phyloP scores from a whole-genome alignment of 2,797 vertebrate genomes.

The Sylvilagus floridanus region DNA sequence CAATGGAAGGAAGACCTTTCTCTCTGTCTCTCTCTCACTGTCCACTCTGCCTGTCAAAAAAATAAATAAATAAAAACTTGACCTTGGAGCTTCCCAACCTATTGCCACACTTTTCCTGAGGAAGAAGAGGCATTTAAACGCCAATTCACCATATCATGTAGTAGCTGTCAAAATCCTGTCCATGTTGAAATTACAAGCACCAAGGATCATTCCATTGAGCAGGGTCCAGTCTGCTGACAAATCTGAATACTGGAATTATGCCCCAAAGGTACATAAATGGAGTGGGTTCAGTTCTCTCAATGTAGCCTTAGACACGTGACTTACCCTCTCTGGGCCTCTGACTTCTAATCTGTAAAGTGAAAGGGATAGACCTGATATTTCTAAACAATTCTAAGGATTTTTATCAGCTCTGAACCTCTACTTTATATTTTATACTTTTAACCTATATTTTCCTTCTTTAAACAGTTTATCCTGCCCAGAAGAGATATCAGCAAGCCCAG shows the following conservation, averaged over 20 bases:
- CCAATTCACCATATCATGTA: not conserved
- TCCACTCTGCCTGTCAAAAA: no score
- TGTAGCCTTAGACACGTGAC: not conserved
- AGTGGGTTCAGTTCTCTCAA: not conserved
- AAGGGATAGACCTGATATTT: not conserved
- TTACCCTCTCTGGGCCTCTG: not conserved
- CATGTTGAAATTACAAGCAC: slow-evolving; percentile 4
- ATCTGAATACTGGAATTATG: not conserved
- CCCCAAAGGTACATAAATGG: not conserved
- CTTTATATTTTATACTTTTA: not conserved
- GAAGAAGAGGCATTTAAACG: not conserved
- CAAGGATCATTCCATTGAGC: not conserved
- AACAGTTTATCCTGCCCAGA: not conserved
- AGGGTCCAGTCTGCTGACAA: not conserved
- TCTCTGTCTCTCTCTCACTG: no score
- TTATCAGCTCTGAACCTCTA: not conserved
- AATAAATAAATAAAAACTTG: not conserved
- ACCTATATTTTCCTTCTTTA: slow-evolving; percentile 17
- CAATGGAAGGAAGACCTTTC: no score
- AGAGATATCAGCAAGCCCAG: slow-evolving; percentile 17
- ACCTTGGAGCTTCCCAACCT: not conserved
- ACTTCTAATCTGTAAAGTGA: not conserved
- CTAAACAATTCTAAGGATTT: not conserved
- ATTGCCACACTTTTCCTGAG: not conserved
- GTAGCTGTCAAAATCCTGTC: not conserved